Conservation (phyloP, 2,113 vertebrate species). For the Galbula dea region DNA sequence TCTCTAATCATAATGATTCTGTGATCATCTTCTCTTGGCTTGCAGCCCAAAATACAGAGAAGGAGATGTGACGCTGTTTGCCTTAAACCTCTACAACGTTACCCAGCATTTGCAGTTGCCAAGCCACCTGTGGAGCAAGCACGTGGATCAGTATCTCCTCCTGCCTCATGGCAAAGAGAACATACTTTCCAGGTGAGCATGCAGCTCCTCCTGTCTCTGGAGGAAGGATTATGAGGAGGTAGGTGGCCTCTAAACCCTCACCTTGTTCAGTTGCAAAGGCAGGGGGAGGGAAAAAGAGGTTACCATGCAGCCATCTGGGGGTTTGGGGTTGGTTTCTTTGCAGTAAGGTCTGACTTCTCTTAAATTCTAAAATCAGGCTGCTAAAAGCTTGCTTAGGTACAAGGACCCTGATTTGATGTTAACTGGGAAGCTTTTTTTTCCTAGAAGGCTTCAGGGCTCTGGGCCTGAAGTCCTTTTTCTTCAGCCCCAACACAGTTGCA, state of each 20-base stretch:
- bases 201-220: not conserved
- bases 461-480: not conserved
- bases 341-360: not conserved
- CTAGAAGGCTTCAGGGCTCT: not conserved
- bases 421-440: not conserved
- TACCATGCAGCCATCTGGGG: not conserved
- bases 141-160: constrained; percentile 84
- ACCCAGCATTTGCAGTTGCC: constrained; percentile 75
- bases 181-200: constrained; percentile 83
- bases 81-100: constrained; percentile 80
- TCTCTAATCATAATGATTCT: too few relatives aligned
- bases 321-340: not conserved
- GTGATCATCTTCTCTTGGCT: not conserved
- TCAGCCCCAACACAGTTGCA: not conserved
- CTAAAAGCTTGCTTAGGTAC: not conserved
- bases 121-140: constrained; percentile 47
- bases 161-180: constrained; percentile 76
- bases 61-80: constrained; percentile 85
- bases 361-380: not conserved
- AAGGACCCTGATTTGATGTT: not conserved
- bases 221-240: not conserved
- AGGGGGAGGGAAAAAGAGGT: not conserved
- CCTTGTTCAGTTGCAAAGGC: not conserved
- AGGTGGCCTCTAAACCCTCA: not conserved
- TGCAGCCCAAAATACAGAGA: constrained; percentile 76